Conservation (phyloP, 2,888 invertebrate genomes). For the Glyphotaelius pellucidus region DNA sequence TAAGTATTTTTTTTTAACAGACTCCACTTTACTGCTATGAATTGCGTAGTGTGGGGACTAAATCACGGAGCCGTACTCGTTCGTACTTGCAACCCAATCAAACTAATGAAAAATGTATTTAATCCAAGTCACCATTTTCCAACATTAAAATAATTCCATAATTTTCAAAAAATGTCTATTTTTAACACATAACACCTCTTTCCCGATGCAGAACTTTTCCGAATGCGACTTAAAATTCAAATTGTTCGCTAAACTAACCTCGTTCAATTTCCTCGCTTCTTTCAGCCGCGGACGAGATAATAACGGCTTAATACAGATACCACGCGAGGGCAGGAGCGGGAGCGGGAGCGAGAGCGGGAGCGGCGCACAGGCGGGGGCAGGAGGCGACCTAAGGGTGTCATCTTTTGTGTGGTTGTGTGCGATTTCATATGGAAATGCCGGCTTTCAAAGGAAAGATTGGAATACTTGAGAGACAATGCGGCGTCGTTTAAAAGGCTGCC, state of each 20-base stretch:
- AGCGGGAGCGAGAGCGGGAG: too few species aligned
- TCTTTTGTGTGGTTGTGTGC: slow-evolving; percentile 32
- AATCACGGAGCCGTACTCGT: too few species aligned
- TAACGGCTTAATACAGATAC: slow-evolving; percentile 28
- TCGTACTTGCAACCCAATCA: too few species aligned
- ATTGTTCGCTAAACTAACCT: neutral
- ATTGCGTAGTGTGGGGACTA: too few species aligned
- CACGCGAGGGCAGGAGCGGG: neutral
- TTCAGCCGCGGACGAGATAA: neutral
- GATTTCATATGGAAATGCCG: slow-evolving; percentile 38
- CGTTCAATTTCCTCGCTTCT: neutral
- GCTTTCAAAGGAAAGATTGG: slow-evolving; percentile 27
- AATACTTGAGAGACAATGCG: slow-evolving; percentile 42
- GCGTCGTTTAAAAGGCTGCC: neutral
- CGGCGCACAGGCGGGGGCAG: neutral
- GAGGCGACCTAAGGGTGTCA: neutral
- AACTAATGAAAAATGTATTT: too few species aligned
- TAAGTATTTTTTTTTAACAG: too few species aligned
- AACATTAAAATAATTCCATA: too few species aligned
- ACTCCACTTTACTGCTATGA: too few species aligned
- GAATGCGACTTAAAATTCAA: neutral
- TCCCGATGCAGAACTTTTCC: neutral
- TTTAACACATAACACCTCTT: neutral
- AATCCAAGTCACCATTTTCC: too few species aligned
- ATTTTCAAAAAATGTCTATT: too few species aligned